Conservation (phyloP, 2,888 invertebrate species). For the Cataglyphis altisquamis region DNA sequence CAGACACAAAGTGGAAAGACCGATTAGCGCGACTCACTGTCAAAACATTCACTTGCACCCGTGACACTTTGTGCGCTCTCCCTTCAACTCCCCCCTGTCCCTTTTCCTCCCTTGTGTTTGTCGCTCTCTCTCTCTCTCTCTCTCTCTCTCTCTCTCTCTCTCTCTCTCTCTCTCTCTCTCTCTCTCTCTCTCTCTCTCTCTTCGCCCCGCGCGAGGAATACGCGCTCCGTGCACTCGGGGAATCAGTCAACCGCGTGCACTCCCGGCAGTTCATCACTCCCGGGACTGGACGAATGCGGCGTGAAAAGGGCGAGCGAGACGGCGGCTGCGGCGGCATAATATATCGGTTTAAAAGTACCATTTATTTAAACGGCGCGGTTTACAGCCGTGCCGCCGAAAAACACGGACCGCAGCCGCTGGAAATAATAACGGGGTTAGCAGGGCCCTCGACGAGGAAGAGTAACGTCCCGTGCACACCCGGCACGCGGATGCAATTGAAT, state of each 20-base stretch:
- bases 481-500: constrained; percentile 78
- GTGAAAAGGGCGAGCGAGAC: constrained; percentile 46
- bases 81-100: not conserved
- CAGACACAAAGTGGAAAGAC: constrained; percentile 82
- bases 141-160: not conserved
- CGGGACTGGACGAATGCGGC: constrained; percentile 68
- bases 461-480: constrained; percentile 66
- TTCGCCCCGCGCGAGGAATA: constrained; percentile 74
- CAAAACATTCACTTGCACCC: constrained; percentile 81
- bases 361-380: constrained; percentile 83
- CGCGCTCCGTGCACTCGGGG: constrained; percentile 70
- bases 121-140: constrained; percentile 1
- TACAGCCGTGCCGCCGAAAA: constrained; percentile 80
- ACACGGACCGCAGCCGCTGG: constrained; percentile 75
- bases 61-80: constrained; percentile 58
- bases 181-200: not conserved
- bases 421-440: constrained; percentile 84
- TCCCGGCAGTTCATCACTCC: constrained; percentile 84
- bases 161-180: constrained; percentile 25
- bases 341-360: constrained; percentile 85
- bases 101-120: not conserved
- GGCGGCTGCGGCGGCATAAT: constrained; percentile 75
- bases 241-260: constrained; percentile 81
- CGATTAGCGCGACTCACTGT: constrained; percentile 84
- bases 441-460: constrained; percentile 75